Evolutionary conservation across 2,888 invertebrate species (phyloP).

Genomic region (Phania funesta): DNA sequence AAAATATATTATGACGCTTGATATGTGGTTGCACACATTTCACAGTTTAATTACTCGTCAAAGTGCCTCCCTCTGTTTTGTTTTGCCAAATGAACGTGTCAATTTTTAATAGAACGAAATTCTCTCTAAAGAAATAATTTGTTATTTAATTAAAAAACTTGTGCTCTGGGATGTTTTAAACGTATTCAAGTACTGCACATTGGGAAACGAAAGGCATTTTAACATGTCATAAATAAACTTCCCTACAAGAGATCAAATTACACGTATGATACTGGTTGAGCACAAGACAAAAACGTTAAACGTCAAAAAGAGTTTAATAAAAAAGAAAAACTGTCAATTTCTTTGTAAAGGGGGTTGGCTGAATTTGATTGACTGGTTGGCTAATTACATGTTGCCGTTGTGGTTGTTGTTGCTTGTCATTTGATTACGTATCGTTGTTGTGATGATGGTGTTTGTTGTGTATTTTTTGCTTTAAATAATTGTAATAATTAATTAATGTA

Average conservation of each 20-base stretch:
- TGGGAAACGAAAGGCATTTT: too few species aligned
- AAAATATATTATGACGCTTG: slow-evolving; percentile 35
- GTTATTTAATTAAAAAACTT: slow-evolving; percentile 25
- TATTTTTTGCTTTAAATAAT: background rate
- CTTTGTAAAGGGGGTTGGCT: background rate
- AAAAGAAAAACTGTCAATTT: slow-evolving; percentile 12
- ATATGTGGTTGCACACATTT: slow-evolving; percentile 23
- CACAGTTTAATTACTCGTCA: slow-evolving; percentile 23
- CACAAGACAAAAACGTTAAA: too few species aligned
- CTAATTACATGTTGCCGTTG: too few species aligned
- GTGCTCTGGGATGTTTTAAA: background rate
- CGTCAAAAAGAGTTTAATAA: too few species aligned
- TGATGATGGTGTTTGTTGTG: slow-evolving; percentile 2
- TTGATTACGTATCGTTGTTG: slow-evolving; percentile 2
- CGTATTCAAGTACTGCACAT: background rate
- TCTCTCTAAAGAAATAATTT: slow-evolving; percentile 18
- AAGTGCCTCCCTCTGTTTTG: slow-evolving; percentile 1
- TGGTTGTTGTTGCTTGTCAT: background rate
- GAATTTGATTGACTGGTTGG: background rate
- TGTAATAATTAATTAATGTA: slow-evolving; percentile 42
- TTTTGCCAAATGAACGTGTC: slow-evolving; percentile 7
- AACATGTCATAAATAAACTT: too few species aligned
- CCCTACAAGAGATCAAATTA: too few species aligned
- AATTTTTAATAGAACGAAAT: slow-evolving; percentile 5
- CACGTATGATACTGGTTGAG: too few species aligned